Evolutionary conservation across 1,140 invertebrate species (phyloP).

Genomic region (Phenacoccus solenopsis): DNA sequence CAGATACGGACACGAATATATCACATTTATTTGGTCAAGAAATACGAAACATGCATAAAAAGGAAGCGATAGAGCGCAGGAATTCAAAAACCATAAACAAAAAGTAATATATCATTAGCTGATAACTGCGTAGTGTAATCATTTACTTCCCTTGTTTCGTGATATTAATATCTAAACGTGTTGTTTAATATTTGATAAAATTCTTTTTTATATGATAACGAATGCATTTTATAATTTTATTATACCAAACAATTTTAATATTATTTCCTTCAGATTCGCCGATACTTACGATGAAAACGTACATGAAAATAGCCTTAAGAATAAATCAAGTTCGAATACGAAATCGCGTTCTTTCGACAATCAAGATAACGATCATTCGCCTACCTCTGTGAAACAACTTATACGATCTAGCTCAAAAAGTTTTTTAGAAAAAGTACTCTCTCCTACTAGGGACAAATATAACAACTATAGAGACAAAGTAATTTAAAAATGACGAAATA

Average conservation of each 20-base stretch:
- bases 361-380: conserved; percentile 19
- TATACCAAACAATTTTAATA: too few species aligned
- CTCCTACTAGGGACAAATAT: conserved; percentile 55
- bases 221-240: too few species aligned
- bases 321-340: neutral
- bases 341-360: conserved; percentile 17
- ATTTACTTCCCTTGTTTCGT: neutral
- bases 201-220: too few species aligned
- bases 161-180: neutral
- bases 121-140: neutral
- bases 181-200: neutral
- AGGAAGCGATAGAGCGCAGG: conserved; percentile 24
- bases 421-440: conserved; percentile 64
- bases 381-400: conserved; percentile 48
- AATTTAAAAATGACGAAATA: neutral
- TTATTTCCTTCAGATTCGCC: neutral
- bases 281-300: neutral
- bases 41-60: conserved; percentile 47
- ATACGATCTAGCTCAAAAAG: conserved; percentile 54
- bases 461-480: conserved; percentile 23
- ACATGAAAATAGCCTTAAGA: neutral
- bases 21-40: conserved; percentile 58
- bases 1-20: conserved; percentile 58
- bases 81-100: conserved; percentile 7
- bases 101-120: too few species aligned